Conservation (phyloP, 2,888 invertebrate species). For the Neuroscelio doddi region DNA sequence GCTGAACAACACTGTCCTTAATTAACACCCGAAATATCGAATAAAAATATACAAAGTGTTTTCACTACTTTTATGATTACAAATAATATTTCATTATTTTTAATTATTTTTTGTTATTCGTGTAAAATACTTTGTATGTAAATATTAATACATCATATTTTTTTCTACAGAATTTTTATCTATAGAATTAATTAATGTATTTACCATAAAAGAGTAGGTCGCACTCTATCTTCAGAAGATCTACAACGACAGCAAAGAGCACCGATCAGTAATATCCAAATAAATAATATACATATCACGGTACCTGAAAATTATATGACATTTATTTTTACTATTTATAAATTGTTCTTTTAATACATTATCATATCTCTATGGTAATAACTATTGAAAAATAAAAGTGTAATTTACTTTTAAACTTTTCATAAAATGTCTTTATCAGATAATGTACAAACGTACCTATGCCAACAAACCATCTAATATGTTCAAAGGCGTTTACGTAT, state of each 20-base stretch:
- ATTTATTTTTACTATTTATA: conserved; percentile 5
- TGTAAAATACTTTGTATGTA: no score
- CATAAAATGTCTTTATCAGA: no score
- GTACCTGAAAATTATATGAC: conserved; percentile 51
- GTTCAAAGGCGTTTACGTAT: conserved; percentile 75
- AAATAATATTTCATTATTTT: no score
- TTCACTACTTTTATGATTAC: no score
- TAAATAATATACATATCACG: conserved; percentile 55
- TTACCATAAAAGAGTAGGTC: conserved; percentile 64
- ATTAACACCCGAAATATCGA: conserved; percentile 6
- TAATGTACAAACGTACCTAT: conserved; percentile 73
- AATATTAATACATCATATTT: no score
- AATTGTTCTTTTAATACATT: not conserved
- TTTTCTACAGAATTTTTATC: no score
- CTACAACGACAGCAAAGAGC: conserved; percentile 65
- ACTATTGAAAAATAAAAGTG: not conserved
- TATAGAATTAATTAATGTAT: conserved; percentile 25
- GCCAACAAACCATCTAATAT: conserved; percentile 78
- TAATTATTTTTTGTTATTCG: no score
- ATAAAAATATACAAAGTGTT: no score
- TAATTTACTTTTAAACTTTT: conserved; percentile 1
- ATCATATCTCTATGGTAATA: not conserved
- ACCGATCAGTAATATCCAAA: conserved; percentile 61
- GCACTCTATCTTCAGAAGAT: conserved; percentile 59
- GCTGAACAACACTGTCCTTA: conserved; percentile 72